These are phyloP conservation scores for Setipinna tenuifilis DNA, from an alignment of 2,797 vertebrate genomes.

Conservation along the genomic window DNA sequence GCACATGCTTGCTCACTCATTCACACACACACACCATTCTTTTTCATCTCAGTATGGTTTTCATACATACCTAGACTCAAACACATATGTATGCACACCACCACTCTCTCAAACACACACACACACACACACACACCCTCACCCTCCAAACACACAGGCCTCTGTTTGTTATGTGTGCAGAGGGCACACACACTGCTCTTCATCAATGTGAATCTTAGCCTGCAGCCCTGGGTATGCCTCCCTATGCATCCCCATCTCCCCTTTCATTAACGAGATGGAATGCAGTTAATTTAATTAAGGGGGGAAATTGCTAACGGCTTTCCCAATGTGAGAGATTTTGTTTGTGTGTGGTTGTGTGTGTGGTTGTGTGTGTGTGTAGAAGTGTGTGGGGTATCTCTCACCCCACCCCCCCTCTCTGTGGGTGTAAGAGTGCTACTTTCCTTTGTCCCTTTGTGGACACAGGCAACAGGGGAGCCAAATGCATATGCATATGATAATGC, in stretches of 20 bases:
- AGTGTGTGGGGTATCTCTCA: too few relatives aligned
- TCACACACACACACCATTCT: not conserved
- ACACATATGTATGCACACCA: not conserved
- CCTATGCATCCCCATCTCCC: conserved; percentile 32
- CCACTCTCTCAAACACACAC: not conserved
- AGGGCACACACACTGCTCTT: conserved; percentile 29
- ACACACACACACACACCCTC: not conserved
- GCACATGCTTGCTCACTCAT: not conserved
- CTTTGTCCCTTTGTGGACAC: conserved; percentile 13
- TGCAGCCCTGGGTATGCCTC: conserved; percentile 55
- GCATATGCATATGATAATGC: conserved; percentile 46
- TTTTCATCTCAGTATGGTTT: too few relatives aligned
- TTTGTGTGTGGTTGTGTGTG: conserved; percentile 24
- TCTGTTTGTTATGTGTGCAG: not conserved
- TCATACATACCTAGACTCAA: too few relatives aligned
- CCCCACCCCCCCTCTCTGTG: too few relatives aligned
- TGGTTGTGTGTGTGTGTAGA: conserved; percentile 20
- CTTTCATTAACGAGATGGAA: conserved; percentile 71
- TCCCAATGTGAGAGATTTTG: conserved; percentile 36
- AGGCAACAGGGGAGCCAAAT: conserved; percentile 34
- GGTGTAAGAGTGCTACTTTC: too few relatives aligned
- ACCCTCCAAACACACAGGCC: not conserved
- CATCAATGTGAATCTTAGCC: conserved; percentile 63
- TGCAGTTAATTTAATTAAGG: conserved; percentile 72
- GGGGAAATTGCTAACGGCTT: conserved; percentile 40